Evolutionary conservation across 1,140 invertebrate species (phyloP), one percentile per base, ranked within the genome.

Genomic region (Brevipalpus yothersi): DNA sequence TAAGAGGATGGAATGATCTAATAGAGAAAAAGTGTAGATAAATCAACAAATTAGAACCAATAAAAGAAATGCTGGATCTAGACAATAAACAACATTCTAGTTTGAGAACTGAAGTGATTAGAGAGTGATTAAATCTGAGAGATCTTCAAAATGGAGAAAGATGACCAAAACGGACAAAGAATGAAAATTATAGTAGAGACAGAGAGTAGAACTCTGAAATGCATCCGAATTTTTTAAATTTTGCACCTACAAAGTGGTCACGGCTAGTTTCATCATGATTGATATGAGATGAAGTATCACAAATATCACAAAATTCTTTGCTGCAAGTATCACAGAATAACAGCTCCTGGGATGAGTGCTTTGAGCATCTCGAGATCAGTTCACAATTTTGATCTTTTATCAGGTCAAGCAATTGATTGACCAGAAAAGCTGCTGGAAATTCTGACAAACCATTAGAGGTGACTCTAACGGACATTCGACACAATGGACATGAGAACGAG

Each of bases 291-390:
- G 66, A 68, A 39, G 63, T 62, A 41, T 70, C 72, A 65, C 90
- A 94, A 59, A 82, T 74, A 13, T 81, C 78, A 72, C 90, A 95
- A 73, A 95, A 95, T 1, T 93, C 88, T 47, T 81, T 83, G 72
- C 94, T 89, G 72, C 90, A 95, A 0, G 86, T 89, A 71, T 95
- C 90, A 71, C 90, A 94, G 69, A 92, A 94, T 43, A 93, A 73
- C 62, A 94, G 74, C 70, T 92, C 88, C 75, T 86, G 77, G 67
- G 78, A 79, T 58, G 80, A 76, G 70, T 87, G 84, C 19, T 78
- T 76, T 19, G 82, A 82, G 73, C 90, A 92, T 73, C 92, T 91
- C 39, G 89, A 88, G 67, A 95, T 83, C 19, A 93, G 83, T 72
- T 94, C 89, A 64, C 88, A 73, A 60, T 87, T 72, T 70, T 92